Evolutionary conservation across 1,140 invertebrate genomes (phyloP).

Genomic region (Cyclina sinensis): DNA sequence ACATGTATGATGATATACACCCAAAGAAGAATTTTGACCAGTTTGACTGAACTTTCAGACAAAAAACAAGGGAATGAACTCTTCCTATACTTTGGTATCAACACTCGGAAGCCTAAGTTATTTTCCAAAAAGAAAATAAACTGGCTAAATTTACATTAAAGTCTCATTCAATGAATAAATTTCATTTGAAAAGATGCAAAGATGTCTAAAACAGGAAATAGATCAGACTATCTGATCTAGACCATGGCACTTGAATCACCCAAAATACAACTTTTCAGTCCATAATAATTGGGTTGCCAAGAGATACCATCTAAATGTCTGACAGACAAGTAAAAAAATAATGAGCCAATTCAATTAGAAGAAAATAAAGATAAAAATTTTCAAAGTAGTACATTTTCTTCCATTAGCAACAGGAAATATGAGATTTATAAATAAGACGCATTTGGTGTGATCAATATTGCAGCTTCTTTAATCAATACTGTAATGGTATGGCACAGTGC

Average conservation of each 20-base stretch:
- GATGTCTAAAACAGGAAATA: neutral
- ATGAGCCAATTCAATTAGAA: neutral
- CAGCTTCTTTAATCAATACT: slow-evolving; percentile 3
- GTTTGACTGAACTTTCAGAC: too few species aligned
- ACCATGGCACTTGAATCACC: neutral
- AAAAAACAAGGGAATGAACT: too few species aligned
- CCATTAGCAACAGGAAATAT: neutral
- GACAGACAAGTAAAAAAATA: neutral
- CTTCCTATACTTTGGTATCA: too few species aligned
- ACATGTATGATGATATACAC: too few species aligned
- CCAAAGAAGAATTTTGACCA: too few species aligned
- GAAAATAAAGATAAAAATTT: neutral
- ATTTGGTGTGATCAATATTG: slow-evolving; percentile 30
- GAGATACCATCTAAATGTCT: neutral
- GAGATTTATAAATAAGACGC: neutral
- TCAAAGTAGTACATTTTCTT: neutral
- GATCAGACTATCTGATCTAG: neutral
- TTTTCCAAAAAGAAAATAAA: too few species aligned
- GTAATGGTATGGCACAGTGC: slow-evolving; percentile 5
- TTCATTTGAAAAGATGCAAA: neutral
- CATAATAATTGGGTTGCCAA: neutral
- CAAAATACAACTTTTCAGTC: neutral
- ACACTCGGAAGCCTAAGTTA: too few species aligned
- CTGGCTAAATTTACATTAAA: neutral
- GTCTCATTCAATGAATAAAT: slow-evolving; percentile 2